phyloP scores from a whole-genome alignment of 2,113 vertebrate genomes.

The Trogon melanurus region DNA sequence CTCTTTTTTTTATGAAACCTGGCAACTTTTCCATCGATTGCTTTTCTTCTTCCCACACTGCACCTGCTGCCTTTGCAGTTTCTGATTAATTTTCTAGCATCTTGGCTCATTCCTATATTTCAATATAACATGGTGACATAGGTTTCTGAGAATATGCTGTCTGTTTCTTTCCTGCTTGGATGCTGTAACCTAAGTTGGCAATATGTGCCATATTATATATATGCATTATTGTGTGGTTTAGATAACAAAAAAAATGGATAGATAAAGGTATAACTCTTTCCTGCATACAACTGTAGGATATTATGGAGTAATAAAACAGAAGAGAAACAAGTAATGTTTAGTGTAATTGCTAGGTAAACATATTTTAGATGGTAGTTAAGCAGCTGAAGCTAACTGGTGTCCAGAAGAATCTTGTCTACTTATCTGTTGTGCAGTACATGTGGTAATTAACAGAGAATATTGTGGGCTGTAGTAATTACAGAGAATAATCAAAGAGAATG shows the following conservation, averaged over 20 bases:
- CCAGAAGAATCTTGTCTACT: neutral
- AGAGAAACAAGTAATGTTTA: neutral
- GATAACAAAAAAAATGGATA: neutral
- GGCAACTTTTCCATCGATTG: slow-evolving; percentile 25
- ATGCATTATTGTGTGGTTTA: neutral
- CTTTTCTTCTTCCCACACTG: slow-evolving; percentile 6
- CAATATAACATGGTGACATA: neutral
- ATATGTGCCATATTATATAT: neutral
- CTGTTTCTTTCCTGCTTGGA: neutral
- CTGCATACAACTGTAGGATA: neutral
- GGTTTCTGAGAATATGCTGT: neutral
- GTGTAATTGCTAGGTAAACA: neutral
- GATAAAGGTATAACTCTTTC: neutral
- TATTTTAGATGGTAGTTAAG: neutral
- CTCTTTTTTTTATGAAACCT: slow-evolving; percentile 34
- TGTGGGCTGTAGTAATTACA: neutral
- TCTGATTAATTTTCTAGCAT: slow-evolving; percentile 36
- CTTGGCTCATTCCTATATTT: slow-evolving; percentile 10
- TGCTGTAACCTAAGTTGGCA: neutral
- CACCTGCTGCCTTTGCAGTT: slow-evolving; percentile 40
- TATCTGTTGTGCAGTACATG: neutral
- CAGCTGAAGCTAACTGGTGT: neutral
- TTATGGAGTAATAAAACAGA: neutral
- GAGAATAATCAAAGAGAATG: neutral
- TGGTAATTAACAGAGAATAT: neutral